Evolutionary conservation across 2,888 invertebrate genomes (phyloP).

Genomic region (Penaeus monodon): DNA sequence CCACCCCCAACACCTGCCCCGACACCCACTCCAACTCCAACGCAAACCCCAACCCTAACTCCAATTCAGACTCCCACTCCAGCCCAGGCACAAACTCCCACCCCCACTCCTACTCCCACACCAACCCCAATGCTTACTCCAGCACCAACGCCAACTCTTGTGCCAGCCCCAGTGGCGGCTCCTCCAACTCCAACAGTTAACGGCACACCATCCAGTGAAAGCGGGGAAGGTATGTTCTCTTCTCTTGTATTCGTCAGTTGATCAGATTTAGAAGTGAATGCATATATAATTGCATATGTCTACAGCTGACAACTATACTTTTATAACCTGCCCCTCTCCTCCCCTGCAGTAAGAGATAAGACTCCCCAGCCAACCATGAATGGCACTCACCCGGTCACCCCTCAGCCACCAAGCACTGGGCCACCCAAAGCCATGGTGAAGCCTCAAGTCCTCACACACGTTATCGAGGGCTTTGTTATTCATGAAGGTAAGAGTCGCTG

Average conservation of each 20-base stretch:
- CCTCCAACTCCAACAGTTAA: slow-evolving; percentile 33
- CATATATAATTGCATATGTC: too few relatives aligned
- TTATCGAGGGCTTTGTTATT: slow-evolving; percentile 96
- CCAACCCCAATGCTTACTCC: neutral
- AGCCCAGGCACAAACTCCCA: slow-evolving; percentile 18
- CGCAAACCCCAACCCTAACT: neutral
- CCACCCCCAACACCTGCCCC: slow-evolving; percentile 37
- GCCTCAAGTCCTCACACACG: slow-evolving; percentile 94
- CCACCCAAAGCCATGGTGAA: slow-evolving; percentile 92
- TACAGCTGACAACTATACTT: too few relatives aligned
- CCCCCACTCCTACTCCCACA: slow-evolving; percentile 21
- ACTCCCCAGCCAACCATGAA: slow-evolving; percentile 36
- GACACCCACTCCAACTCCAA: slow-evolving; percentile 1
- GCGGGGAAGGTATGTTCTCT: slow-evolving; percentile 48
- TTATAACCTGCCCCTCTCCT: neutral
- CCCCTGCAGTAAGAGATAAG: slow-evolving; percentile 40
- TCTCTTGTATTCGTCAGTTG: too few relatives aligned
- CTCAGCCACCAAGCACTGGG: slow-evolving; percentile 29
- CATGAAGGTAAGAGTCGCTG: slow-evolving; percentile 80
- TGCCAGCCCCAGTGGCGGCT: slow-evolving; percentile 6
- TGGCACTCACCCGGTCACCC: slow-evolving; percentile 32
- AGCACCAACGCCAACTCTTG: slow-evolving; percentile 20
- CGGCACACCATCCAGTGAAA: slow-evolving; percentile 49
- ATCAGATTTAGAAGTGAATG: too few relatives aligned
- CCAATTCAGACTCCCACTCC: slow-evolving; percentile 6